Evolutionary conservation across 1,140 invertebrate genomes (phyloP).

Genomic region (Lepidurus couesii): DNA sequence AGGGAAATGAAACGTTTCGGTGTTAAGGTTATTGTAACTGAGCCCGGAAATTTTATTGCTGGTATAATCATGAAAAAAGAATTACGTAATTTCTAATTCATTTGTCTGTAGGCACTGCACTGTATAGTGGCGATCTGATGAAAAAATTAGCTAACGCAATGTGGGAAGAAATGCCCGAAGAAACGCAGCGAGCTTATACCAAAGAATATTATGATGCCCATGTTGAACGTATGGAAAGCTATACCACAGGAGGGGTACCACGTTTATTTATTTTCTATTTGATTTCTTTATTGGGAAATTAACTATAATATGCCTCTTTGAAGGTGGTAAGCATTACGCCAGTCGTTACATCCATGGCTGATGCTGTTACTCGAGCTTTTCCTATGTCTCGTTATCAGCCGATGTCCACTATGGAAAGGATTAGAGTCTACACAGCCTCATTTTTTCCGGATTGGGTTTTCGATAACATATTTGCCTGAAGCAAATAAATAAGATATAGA

Average conservation of each 20-base stretch:
- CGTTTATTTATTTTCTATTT: constrained; percentile 23
- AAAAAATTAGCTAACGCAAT: constrained; percentile 56
- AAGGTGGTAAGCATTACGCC: constrained; percentile 65
- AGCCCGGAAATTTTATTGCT: constrained; percentile 71
- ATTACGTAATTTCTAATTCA: not conserved
- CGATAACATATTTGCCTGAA: constrained; percentile 56
- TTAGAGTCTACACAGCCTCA: constrained; percentile 68
- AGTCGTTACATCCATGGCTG: constrained; percentile 61
- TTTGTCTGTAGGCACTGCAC: constrained; percentile 36
- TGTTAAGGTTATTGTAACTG: constrained; percentile 62
- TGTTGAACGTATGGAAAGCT: constrained; percentile 66
- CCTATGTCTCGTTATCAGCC: constrained; percentile 71
- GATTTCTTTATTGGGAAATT: constrained; percentile 21
- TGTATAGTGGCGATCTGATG: constrained; percentile 54
- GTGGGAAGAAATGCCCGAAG: constrained; percentile 53
- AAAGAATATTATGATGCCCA: constrained; percentile 73
- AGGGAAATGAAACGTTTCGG: constrained; percentile 63
- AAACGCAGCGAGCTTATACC: constrained; percentile 67
- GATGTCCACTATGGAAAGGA: constrained; percentile 63
- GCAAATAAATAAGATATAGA: not conserved
- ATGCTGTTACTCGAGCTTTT: constrained; percentile 70
- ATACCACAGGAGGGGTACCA: constrained; percentile 59
- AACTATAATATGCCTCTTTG: constrained; percentile 33
- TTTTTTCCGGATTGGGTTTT: constrained; percentile 70
- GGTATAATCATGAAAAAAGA: constrained; percentile 54